Evolutionary conservation across 2,113 vertebrate genomes (phyloP).

Genomic region (Leptocoma aspasia): DNA sequence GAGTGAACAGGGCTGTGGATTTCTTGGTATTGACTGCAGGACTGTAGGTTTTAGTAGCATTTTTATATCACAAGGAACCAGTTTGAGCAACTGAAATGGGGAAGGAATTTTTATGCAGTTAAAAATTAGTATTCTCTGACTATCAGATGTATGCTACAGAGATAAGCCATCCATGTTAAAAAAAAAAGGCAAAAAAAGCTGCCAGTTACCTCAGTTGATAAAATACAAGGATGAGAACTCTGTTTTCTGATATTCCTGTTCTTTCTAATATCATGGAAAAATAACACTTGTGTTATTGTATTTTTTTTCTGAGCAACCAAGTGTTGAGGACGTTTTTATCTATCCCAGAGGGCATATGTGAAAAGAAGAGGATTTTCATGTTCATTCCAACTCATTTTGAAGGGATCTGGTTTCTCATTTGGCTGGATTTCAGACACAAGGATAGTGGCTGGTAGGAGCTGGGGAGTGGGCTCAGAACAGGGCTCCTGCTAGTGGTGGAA

Average conservation of each 20-base stretch:
- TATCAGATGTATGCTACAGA: neutral
- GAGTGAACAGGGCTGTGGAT: neutral
- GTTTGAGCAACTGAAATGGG: neutral
- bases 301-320: neutral
- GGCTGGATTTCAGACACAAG: neutral
- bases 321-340: conserved; percentile 25
- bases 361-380: conserved; percentile 51
- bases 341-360: conserved; percentile 22
- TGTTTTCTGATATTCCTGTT: neutral
- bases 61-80: neutral
- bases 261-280: neutral
- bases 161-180: neutral
- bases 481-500: conserved; percentile 41
- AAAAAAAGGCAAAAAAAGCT: neutral
- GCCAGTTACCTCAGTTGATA: neutral
- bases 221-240: neutral
- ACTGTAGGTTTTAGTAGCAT: neutral
- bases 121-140: neutral
- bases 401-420: conserved; percentile 58
- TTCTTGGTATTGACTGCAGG: neutral
- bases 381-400: conserved; percentile 58
- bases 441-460: neutral
- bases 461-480: neutral
- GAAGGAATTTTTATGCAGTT: neutral
- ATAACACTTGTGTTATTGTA: neutral